Evolutionary conservation across 2,113 vertebrate genomes (phyloP).

Genomic region (Enhydra lutris): DNA sequence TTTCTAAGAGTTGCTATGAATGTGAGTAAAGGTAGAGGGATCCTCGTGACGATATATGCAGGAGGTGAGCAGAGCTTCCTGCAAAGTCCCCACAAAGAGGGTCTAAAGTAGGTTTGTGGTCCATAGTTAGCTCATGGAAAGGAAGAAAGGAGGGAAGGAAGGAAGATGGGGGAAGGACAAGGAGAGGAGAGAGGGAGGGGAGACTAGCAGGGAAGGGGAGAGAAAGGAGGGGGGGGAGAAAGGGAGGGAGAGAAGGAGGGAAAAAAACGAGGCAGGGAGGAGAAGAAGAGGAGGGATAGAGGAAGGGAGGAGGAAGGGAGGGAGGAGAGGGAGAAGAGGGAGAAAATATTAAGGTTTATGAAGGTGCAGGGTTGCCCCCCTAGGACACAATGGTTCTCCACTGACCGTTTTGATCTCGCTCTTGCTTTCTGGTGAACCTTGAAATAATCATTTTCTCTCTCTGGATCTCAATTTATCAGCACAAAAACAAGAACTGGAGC

Average conservation of each 20-base stretch:
- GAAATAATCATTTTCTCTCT: background rate
- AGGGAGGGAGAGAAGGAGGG: fast-evolving
- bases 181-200: fast-evolving
- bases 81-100: too few relatives aligned
- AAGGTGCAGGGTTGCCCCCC: fast-evolving
- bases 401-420: fast-evolving
- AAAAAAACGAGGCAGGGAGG: fast-evolving
- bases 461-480: background rate
- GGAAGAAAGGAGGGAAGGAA: background rate
- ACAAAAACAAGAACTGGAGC: background rate
- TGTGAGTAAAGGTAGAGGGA: fast-evolving
- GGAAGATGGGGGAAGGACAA: background rate
- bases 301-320: fast-evolving
- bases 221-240: too few relatives aligned
- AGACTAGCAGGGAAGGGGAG: too few relatives aligned
- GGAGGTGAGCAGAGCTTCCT: background rate
- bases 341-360: fast-evolving
- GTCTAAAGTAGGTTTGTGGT: background rate
- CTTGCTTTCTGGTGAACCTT: background rate
- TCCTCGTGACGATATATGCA: background rate
- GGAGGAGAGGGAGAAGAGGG: too few relatives aligned
- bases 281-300: too few relatives aligned
- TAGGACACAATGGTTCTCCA: fast-evolving
- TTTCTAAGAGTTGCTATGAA: background rate
- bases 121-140: too few relatives aligned